phyloP scores from a whole-genome alignment of 2,888 invertebrate genomes.

The Anorthoa munda region DNA sequence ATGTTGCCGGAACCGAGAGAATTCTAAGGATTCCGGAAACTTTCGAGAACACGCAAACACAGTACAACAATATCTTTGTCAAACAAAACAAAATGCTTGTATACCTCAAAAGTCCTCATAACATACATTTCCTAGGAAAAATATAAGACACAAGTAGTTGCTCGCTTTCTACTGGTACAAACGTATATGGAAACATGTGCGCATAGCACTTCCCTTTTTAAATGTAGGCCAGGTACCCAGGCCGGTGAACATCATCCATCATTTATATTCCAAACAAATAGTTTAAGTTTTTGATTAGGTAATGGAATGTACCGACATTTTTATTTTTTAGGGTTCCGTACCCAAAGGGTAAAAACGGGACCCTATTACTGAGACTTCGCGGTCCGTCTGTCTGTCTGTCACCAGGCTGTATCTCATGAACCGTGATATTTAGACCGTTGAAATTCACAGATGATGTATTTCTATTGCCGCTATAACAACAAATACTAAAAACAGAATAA shows the following conservation, averaged over 20 bases:
- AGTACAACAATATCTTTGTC: neutral
- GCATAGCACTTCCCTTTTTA: conserved; percentile 49
- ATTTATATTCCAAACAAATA: conserved; percentile 44
- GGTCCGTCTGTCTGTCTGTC: too few relatives aligned
- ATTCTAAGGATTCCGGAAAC: conserved; percentile 3
- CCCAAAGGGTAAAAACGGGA: too few relatives aligned
- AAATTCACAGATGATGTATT: too few relatives aligned
- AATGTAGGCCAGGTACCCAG: conserved; percentile 46
- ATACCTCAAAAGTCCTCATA: conserved; percentile 5
- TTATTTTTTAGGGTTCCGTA: too few relatives aligned
- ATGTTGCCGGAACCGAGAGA: neutral
- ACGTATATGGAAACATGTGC: conserved; percentile 53
- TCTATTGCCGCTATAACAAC: too few relatives aligned
- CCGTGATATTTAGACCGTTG: too few relatives aligned
- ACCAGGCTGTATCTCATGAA: too few relatives aligned
- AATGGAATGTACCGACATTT: neutral
- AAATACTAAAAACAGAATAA: too few relatives aligned
- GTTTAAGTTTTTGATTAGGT: conserved; percentile 19
- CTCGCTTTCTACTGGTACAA: conserved; percentile 40
- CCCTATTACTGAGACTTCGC: too few relatives aligned
- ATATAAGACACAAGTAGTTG: conserved; percentile 27
- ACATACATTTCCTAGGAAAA: conserved; percentile 36
- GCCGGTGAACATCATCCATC: conserved; percentile 36
- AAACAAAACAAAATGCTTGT: conserved; percentile 6
- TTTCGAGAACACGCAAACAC: neutral